Base-by-base conservation (phyloP, 2,888 invertebrate species). In the Platycheirus rosarum region DNA sequence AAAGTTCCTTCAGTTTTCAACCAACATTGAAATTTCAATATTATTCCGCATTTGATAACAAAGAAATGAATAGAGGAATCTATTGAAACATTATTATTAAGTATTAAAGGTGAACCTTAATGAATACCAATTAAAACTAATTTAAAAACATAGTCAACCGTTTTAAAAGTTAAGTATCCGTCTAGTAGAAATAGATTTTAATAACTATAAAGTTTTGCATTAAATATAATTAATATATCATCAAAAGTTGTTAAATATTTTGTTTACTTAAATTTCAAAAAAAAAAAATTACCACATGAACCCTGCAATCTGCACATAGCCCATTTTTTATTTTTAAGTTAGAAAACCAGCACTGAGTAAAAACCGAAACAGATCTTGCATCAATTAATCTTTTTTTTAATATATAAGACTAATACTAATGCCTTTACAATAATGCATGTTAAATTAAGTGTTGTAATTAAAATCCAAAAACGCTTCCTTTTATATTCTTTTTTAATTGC, bases 331-430 rank as follows among this genome's bases (percentile, higher is more conserved):
- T 42, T 23, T 57, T 51, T 70, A 75, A 57, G 53, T 66, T 77
- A 73, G 49, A 63, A 49, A 40, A 63, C n/a, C n/a, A 62, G 74
- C 79, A 76, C 76, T 69, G 80, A 80, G 80, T 80, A 84, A 85
- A 82, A 85, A 86, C 86, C 86, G 86, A 86, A 85, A 85, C 86
- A 85, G 82, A 80, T 77, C 78, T 86, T 86, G 86, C 86, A 86
- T 85, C 80, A 79, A 49, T 65, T 71, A 16, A 29, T 85, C 51
- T 23, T 20, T 40, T 37, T 9, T 7, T 7, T 14, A 13, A 32
- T 23, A 35, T n/a, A 35, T 18, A 14, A 9, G 11, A 11, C 11
- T 18, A 4, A 23, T 23, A 23, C 2, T 23, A 32, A 32, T n/a
- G n/a, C n/a, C n/a, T n/a, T 16, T 44, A 20, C 23, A 32, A 35